Evolutionary conservation across 1,140 invertebrate genomes (phyloP).

Genomic region (Matsumurasca onukii): DNA sequence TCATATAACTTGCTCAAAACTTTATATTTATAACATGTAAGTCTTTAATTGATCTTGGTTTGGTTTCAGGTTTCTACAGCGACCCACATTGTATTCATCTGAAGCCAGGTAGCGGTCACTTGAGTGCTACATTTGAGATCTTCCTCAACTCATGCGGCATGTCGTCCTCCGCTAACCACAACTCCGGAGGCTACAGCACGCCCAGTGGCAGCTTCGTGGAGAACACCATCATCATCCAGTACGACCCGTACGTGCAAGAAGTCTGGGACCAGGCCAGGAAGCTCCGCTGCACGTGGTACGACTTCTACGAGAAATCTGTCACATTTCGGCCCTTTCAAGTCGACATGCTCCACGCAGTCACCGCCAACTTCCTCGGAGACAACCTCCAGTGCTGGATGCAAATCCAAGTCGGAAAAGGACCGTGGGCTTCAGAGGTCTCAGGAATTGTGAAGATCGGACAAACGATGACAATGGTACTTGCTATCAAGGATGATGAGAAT

Average conservation of each 20-base stretch:
- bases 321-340: constrained; percentile 94
- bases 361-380: constrained; percentile 92
- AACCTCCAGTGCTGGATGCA: constrained; percentile 96
- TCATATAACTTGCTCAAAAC: no score
- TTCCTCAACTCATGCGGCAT: constrained; percentile 89
- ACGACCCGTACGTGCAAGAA: constrained; percentile 93
- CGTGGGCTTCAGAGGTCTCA: constrained; percentile 93
- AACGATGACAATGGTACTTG: constrained; percentile 96
- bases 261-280: constrained; percentile 95
- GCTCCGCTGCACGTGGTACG: constrained; percentile 92
- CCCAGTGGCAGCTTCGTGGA: constrained; percentile 92
- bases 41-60: no score
- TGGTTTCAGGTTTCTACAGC: constrained; percentile 61
- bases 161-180: constrained; percentile 83
- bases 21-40: no score
- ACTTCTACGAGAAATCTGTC: constrained; percentile 93
- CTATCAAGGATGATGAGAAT: constrained; percentile 93
- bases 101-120: constrained; percentile 80
- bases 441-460: constrained; percentile 94
- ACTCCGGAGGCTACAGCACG: constrained; percentile 79
- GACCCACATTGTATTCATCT: constrained; percentile 90
- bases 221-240: constrained; percentile 93
- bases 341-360: constrained; percentile 91
- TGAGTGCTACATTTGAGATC: constrained; percentile 87
- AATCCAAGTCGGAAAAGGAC: constrained; percentile 92